Conservation (phyloP, 2,888 invertebrate genomes). For the Phalera bucephala region DNA sequence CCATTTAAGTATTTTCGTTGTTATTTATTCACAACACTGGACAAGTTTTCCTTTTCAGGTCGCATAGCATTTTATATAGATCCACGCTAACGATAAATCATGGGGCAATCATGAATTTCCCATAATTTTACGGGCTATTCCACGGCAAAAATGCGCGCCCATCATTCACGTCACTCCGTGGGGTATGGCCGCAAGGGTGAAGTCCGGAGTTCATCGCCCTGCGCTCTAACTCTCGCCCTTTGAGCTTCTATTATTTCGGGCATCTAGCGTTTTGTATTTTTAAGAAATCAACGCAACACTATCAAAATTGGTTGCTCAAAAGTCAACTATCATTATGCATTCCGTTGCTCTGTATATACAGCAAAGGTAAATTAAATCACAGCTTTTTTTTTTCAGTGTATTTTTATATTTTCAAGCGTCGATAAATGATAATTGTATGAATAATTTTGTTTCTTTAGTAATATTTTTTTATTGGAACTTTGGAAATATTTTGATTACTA, state of each 20-base stretch:
- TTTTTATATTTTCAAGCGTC: too few species aligned
- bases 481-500: too few species aligned
- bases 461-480: too few species aligned
- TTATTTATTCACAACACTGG: too few species aligned
- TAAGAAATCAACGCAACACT: slow-evolving; percentile 16
- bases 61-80: background rate
- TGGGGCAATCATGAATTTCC: slow-evolving; percentile 8
- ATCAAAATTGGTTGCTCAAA: slow-evolving; percentile 15
- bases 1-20: background rate
- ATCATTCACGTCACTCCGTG: slow-evolving; percentile 11
- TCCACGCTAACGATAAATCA: background rate
- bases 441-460: too few species aligned
- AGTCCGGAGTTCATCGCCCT: slow-evolving; percentile 15
- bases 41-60: too few species aligned
- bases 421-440: too few species aligned
- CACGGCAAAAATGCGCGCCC: slow-evolving; percentile 9
- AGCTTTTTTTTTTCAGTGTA: too few species aligned
- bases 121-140: slow-evolving; percentile 16
- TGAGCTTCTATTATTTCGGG: slow-evolving; percentile 1
- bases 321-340: slow-evolving; percentile 10
- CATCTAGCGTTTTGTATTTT: slow-evolving; percentile 12
- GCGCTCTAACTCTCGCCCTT: slow-evolving; percentile 11
- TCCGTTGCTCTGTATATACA: too few species aligned
- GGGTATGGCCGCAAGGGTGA: slow-evolving; percentile 4
- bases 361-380: too few species aligned